phyloP scores from a whole-genome alignment of 2,113 vertebrate species.

The Panurus biarmicus region DNA sequence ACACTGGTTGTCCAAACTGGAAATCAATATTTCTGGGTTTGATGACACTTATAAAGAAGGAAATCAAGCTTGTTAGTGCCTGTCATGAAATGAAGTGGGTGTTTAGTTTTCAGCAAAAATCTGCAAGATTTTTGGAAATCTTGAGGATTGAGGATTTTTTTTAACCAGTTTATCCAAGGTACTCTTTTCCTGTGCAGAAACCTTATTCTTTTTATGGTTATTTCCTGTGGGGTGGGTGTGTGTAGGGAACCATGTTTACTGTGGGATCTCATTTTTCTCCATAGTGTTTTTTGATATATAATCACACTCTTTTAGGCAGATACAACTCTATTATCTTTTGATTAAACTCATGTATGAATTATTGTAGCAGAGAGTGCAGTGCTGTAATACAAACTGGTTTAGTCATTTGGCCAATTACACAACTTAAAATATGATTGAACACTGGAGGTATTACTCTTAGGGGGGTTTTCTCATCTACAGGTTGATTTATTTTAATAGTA shows the following conservation, averaged over 20 bases:
- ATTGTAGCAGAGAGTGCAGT: neutral
- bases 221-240: neutral
- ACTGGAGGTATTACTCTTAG: neutral
- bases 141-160: neutral
- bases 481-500: neutral
- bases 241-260: neutral
- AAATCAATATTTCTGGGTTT: neutral
- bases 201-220: neutral
- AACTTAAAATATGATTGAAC: neutral
- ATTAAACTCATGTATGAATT: neutral
- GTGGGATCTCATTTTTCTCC: neutral
- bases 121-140: neutral
- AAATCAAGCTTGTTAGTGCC: neutral
- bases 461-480: neutral
- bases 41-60: neutral
- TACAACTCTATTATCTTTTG: neutral
- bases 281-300: neutral
- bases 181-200: neutral
- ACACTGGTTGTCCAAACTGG: neutral
- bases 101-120: constrained; percentile 17
- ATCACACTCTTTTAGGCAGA: neutral
- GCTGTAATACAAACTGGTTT: neutral
- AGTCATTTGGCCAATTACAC: neutral
- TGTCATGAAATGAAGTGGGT: neutral
- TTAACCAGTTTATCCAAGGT: neutral